phyloP scores from a whole-genome alignment of 2,888 invertebrate genomes.

The Phoronis australis region DNA sequence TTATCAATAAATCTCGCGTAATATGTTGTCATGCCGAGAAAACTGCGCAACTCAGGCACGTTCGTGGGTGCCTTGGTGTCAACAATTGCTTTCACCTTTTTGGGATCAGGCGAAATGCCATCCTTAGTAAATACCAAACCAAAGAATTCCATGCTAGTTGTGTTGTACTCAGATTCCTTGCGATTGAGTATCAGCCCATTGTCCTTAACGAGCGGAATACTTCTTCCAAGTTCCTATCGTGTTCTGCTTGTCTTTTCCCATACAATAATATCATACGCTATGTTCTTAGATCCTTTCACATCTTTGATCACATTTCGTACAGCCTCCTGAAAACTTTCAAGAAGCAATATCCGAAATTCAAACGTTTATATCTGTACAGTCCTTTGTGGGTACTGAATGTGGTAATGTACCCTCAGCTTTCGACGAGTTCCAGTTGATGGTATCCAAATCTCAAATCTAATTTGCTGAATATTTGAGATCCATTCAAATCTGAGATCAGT shows the following conservation, averaged over 20 bases:
- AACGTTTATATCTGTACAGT: conserved; percentile 18
- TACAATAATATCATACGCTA: conserved; percentile 48
- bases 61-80: too few species aligned
- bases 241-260: conserved; percentile 29
- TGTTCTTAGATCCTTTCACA: conserved; percentile 41
- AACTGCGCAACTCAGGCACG: too few species aligned
- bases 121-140: conserved; percentile 1
- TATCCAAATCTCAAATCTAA: conserved; percentile 21
- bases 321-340: conserved; percentile 52
- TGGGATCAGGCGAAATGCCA: conserved; percentile 3
- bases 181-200: conserved; percentile 20
- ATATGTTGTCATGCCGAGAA: too few species aligned
- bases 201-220: conserved; percentile 18
- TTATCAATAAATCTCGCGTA: too few species aligned
- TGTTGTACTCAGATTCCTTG: conserved; percentile 41
- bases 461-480: conserved; percentile 18
- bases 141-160: conserved; percentile 1
- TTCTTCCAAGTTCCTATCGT: conserved; percentile 27
- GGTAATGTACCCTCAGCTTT: conserved; percentile 23
- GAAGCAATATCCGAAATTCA: conserved; percentile 28
- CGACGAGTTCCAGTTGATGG: conserved; percentile 21
- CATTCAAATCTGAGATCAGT: conserved; percentile 20
- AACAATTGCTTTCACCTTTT: conserved; percentile 4
- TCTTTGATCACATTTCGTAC: conserved; percentile 38
- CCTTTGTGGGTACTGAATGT: conserved; percentile 23